Evolutionary conservation across 2,888 invertebrate genomes (phyloP), one percentile per base, ranked within the genome.

Genomic region (Cryptops parisi): DNA sequence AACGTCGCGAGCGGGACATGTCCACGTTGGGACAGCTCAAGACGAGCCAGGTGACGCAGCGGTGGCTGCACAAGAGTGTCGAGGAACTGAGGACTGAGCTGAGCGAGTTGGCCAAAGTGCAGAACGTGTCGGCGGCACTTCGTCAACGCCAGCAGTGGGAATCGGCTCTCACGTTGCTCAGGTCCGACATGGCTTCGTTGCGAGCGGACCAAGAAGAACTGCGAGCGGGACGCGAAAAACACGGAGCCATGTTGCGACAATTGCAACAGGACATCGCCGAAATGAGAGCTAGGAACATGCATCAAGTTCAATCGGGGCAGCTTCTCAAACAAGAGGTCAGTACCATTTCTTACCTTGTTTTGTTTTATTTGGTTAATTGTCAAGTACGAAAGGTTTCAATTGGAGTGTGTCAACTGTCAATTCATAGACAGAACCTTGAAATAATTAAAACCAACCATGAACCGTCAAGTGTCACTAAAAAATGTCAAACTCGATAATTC

Each of bases 221-320:
- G 6, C 43, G 54, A 25, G 58, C 58, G 6, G 50, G 33, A 17
- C 53, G 56, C 15, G 56, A 58, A 40, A 50, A 53, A 39, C 47
- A 52, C 27, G 54, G 52, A 5, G 60, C 58, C 41, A 21, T 49
- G 23, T 45, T 59, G 5, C 52, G 46, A 4, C 59, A 58, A 33
- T 27, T 61, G 47, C 44, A 58, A 27, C 60, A 61, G 19, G 66
- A 68, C 33, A 56, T 64, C 19, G 58, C 62, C 3, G 62, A 64
- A 54, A 53, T 67, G 38, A 59, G 63, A 46, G 58, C 59, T 3
- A 59, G 61, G 46, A 57, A 63, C 15, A 55, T 60, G n/a, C 61
- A 61, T 26, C 60, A 61, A 9, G 52, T 53, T 26, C 49, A 51
- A 19, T 54, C 47, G 2, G 54, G 54, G 15, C 56, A 60, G 41